These are phyloP conservation scores for Bos indicus DNA, from an alignment of 2,113 vertebrate genomes.

Conservation along the genomic window DNA sequence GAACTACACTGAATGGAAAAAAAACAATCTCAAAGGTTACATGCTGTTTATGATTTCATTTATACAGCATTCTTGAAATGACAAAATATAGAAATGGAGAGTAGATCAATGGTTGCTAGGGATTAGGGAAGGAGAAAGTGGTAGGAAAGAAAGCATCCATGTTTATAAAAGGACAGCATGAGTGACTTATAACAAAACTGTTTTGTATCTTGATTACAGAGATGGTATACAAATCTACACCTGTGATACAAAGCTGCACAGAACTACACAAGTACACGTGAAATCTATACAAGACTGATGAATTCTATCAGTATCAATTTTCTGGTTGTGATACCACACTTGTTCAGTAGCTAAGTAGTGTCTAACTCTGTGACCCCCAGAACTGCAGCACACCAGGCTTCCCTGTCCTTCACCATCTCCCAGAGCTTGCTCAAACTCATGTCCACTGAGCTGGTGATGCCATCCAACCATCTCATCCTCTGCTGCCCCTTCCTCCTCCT, in stretches of 20 bases:
- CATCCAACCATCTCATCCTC: not conserved
- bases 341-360: not conserved
- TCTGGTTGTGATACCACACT: not conserved
- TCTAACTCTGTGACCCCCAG: not conserved
- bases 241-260: not conserved
- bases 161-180: not conserved
- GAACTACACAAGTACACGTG: not conserved
- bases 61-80: not conserved
- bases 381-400: not conserved
- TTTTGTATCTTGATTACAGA: not conserved
- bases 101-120: not conserved
- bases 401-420: not conserved
- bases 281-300: not conserved
- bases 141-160: not conserved
- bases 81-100: not conserved
- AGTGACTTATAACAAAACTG: not conserved
- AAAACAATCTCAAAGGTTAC: not conserved
- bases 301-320: not conserved
- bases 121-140: not conserved
- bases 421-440: not conserved
- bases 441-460: not conserved
- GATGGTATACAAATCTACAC: not conserved
- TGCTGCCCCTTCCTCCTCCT: not conserved
- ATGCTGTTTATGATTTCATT: not conserved
- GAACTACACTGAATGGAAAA: not conserved